phyloP scores from a whole-genome alignment of 1,140 invertebrate genomes.

The Aradophagus sp. region DNA sequence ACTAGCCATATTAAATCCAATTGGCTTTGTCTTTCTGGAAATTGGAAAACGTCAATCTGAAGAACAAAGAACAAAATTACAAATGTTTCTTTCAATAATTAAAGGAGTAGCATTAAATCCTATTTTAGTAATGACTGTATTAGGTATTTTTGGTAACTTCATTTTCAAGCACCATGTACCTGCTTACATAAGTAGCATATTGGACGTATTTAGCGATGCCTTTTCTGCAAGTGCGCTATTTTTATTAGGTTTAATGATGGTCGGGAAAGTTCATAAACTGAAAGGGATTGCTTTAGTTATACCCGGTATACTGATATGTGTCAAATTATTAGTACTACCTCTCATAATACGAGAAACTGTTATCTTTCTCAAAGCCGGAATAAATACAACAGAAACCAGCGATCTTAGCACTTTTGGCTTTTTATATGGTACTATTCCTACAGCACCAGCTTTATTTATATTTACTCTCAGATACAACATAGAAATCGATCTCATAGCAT shows the following conservation, averaged over 20 bases:
- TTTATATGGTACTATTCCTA: slow-evolving; percentile 96
- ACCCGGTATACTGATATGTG: slow-evolving; percentile 89
- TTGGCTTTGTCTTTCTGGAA: slow-evolving; percentile 94
- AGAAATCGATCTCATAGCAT: slow-evolving; percentile 92
- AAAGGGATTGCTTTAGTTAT: slow-evolving; percentile 85
- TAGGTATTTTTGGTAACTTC: slow-evolving; percentile 91
- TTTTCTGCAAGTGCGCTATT: slow-evolving; percentile 95
- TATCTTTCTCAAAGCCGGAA: slow-evolving; percentile 82
- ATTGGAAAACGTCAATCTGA: slow-evolving; percentile 79
- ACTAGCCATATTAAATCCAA: slow-evolving; percentile 92
- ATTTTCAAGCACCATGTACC: slow-evolving; percentile 87
- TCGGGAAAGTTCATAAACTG: slow-evolving; percentile 89
- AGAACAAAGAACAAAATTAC: slow-evolving; percentile 55
- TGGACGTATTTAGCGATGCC: slow-evolving; percentile 88
- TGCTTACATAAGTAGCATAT: slow-evolving; percentile 81
- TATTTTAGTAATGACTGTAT: slow-evolving; percentile 92
- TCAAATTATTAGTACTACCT: slow-evolving; percentile 92
- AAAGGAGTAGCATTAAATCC: slow-evolving; percentile 91
- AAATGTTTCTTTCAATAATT: slow-evolving; percentile 71
- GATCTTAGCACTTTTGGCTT: slow-evolving; percentile 94
- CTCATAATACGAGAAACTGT: slow-evolving; percentile 90
- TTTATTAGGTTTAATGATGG: slow-evolving; percentile 91
- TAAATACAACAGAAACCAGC: slow-evolving; percentile 81
- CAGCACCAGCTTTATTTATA: slow-evolving; percentile 95
- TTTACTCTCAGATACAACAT: slow-evolving; percentile 92